Conservation (phyloP, 1,140 invertebrate genomes). For the Lepidurus packardi region DNA sequence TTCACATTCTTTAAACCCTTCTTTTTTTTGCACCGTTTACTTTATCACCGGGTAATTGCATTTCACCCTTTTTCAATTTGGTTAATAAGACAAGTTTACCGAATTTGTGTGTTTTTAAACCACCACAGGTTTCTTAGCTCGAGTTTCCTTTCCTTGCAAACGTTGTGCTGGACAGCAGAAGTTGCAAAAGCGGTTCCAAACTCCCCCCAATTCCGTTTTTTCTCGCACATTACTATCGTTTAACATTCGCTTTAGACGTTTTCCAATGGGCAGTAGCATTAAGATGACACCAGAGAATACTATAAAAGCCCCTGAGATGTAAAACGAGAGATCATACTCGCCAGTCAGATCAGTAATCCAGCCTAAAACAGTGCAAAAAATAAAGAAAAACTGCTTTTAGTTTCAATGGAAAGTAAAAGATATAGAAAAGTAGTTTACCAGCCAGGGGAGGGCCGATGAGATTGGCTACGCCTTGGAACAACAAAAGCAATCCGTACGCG, state of each 20-base stretch:
- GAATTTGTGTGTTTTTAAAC: neutral
- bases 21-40: neutral
- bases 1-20: neutral
- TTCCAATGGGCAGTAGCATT: constrained; percentile 56
- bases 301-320: constrained; percentile 77
- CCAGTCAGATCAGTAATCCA: constrained; percentile 72
- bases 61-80: neutral
- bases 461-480: constrained; percentile 83
- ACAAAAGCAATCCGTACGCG: constrained; percentile 76
- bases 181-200: neutral
- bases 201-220: neutral
- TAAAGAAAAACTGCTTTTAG: neutral
- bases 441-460: constrained; percentile 79
- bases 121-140: neutral
- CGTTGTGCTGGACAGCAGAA: neutral
- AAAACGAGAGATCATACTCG: constrained; percentile 77
- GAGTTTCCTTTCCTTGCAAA: neutral
- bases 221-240: neutral
- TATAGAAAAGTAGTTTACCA: constrained; percentile 49
- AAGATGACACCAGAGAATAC: constrained; percentile 73
- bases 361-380: constrained; percentile 48
- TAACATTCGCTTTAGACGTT: constrained; percentile 37
- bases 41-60: neutral
- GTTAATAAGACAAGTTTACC: neutral
- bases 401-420: neutral